Evolutionary conservation across 2,797 vertebrate genomes (phyloP), one percentile per base, ranked within the genome.

Genomic region (Liparis tanakae): DNA sequence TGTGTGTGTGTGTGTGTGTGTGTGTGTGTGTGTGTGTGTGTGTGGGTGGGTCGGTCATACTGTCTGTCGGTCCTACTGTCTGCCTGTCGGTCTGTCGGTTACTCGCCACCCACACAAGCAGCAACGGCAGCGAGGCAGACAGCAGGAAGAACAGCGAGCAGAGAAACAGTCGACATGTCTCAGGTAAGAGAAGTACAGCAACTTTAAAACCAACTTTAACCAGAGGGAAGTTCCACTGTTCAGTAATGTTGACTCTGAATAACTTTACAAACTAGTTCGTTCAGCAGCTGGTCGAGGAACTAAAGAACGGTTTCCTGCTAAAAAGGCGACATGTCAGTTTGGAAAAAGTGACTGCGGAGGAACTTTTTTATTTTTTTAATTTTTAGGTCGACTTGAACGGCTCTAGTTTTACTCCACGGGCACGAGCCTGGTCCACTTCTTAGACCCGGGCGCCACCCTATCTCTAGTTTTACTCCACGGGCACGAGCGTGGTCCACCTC

Each of bases 161-260:
- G 20, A 44, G 53, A 68, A 43, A 83, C 39, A 65, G 66, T 68
- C 82, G 65, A 82, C 88, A 95, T 95, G 94, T 71, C 91, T 68
- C 80, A 93, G 94, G 94, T 95, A 91, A 72, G 88, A 71, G 7
- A 0, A 37, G 7, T 2, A n/a, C 7, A 3, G 5, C 18, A 58
- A 5, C 53, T 14, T 22, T 20, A 51, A 22, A 20, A 51, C n/a
- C 5, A 51, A 14, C 22, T 25, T 54, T 4, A 36, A 13, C 4
- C 4, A 3, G 18, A n/a, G 8, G 5, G 12, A 0, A 18, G 13
- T 5, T 15, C 6, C 13, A 10, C 37, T 10, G 9, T 56, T 18
- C 3, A 1, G 1, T 7, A 2, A 25, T 3, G 15, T 12, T 5
- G 4, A 43, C n/a, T 10, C n/a, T 48, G 3, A 41, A 41, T 7